Conservation (phyloP, 2,888 invertebrate species). For the Mongoloraphidia duomilia region DNA sequence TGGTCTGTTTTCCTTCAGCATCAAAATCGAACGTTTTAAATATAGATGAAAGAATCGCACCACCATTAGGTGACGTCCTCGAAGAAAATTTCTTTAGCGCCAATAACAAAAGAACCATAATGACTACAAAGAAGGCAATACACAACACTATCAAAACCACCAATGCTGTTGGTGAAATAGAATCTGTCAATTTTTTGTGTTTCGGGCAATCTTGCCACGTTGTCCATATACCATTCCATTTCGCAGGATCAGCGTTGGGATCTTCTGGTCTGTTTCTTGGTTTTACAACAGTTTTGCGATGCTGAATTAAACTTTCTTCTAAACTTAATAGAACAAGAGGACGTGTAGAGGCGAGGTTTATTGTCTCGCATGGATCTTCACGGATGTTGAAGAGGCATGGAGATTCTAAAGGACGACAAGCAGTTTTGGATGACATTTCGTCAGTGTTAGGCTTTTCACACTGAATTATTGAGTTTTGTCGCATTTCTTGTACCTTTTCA, state of each 20-base stretch:
- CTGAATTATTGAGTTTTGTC: conserved; percentile 22
- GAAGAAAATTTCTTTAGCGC: too few species aligned
- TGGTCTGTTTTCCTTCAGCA: too few species aligned
- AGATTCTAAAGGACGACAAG: conserved; percentile 24
- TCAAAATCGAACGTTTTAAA: too few species aligned
- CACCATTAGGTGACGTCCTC: too few species aligned
- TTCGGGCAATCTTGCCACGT: conserved; percentile 35
- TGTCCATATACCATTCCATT: conserved; percentile 41
- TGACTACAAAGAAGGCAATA: conserved; percentile 21
- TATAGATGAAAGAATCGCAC: too few species aligned
- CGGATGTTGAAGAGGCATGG: conserved; percentile 36
- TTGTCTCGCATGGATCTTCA: conserved; percentile 36
- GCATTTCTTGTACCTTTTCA: conserved; percentile 17
- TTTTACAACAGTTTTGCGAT: conserved; percentile 28
- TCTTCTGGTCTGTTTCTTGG: conserved; percentile 32
- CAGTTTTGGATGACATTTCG: conserved; percentile 18
- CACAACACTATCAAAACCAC: conserved; percentile 22
- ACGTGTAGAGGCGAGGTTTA: conserved; percentile 30
- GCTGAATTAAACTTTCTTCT: conserved; percentile 29
- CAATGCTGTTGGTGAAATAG: conserved; percentile 22
- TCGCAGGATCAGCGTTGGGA: conserved; percentile 33
- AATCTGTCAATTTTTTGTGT: conserved; percentile 16
- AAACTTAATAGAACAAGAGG: conserved; percentile 29
- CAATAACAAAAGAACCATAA: conserved; percentile 14
- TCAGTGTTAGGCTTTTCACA: conserved; percentile 19